Conservation (phyloP, 2,113 vertebrate genomes). For the Monopterus albus region DNA sequence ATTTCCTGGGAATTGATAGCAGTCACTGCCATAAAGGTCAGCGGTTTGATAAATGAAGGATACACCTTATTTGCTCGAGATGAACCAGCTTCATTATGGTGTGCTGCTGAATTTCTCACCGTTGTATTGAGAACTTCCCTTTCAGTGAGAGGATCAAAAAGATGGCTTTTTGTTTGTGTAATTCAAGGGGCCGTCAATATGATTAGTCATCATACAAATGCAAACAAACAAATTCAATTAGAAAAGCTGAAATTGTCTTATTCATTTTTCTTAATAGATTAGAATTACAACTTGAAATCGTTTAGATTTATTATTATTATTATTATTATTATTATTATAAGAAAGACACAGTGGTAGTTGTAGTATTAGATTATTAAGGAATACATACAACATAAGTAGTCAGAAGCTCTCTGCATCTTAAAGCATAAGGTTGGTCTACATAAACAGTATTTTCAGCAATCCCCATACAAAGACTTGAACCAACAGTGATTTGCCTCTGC, state of each 20-base stretch:
- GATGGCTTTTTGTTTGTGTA: background rate
- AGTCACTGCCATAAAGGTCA: background rate
- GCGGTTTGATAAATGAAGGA: constrained; percentile 3
- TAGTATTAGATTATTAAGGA: background rate
- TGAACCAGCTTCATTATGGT: constrained; percentile 11
- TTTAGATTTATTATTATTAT: too few relatives aligned
- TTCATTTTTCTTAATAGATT: background rate
- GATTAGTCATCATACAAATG: constrained; percentile 5
- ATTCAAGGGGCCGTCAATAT: background rate
- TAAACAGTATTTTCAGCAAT: too few relatives aligned
- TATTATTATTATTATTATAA: too few relatives aligned
- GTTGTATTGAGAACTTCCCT: background rate
- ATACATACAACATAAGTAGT: too few relatives aligned
- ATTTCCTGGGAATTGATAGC: background rate
- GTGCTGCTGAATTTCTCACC: constrained; percentile 15
- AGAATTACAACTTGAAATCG: background rate
- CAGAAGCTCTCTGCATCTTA: too few relatives aligned
- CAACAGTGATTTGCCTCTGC: too few relatives aligned
- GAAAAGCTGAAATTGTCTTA: background rate
- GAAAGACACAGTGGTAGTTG: too few relatives aligned
- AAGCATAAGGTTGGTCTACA: too few relatives aligned
- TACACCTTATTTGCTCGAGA: constrained; percentile 2
- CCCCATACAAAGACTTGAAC: too few relatives aligned
- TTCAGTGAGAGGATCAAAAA: constrained; percentile 14
- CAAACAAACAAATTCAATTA: constrained; percentile 16